phyloP scores from a whole-genome alignment of 2,113 vertebrate species.

The Rutilus rutilus region DNA sequence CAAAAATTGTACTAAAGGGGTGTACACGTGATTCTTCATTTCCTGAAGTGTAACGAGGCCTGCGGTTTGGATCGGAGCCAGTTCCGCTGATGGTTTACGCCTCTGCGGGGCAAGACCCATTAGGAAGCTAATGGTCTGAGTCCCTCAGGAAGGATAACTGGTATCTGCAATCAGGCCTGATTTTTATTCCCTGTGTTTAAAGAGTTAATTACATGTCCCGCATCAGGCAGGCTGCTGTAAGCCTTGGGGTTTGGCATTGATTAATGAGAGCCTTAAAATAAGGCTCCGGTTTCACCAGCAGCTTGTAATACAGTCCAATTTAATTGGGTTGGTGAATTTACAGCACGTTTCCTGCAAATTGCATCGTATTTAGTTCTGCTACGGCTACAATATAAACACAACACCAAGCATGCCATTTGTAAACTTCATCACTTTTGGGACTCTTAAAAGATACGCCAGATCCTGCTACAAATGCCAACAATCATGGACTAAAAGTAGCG shows the following conservation, averaged over 20 bases:
- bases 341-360: conserved; percentile 37
- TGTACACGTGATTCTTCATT: neutral
- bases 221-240: conserved; percentile 14
- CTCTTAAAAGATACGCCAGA: neutral
- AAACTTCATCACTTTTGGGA: conserved; percentile 15
- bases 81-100: conserved; percentile 25
- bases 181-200: conserved; percentile 36
- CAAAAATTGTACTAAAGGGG: neutral
- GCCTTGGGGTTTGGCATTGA: conserved; percentile 44
- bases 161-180: conserved; percentile 63
- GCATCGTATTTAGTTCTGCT: conserved; percentile 30
- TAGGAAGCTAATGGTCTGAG: conserved; percentile 65
- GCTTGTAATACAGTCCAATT: conserved; percentile 18
- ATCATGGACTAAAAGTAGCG: neutral
- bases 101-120: conserved; percentile 46
- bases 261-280: conserved; percentile 38
- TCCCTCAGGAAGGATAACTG: conserved; percentile 63
- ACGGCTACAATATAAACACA: neutral
- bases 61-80: conserved; percentile 24
- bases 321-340: conserved; percentile 45
- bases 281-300: conserved; percentile 33
- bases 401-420: neutral
- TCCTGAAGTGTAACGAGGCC: neutral
- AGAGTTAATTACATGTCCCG: conserved; percentile 45
- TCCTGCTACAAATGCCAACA: neutral